Evolutionary conservation across 2,888 invertebrate species (phyloP).

Genomic region (Odontocolon sp.): DNA sequence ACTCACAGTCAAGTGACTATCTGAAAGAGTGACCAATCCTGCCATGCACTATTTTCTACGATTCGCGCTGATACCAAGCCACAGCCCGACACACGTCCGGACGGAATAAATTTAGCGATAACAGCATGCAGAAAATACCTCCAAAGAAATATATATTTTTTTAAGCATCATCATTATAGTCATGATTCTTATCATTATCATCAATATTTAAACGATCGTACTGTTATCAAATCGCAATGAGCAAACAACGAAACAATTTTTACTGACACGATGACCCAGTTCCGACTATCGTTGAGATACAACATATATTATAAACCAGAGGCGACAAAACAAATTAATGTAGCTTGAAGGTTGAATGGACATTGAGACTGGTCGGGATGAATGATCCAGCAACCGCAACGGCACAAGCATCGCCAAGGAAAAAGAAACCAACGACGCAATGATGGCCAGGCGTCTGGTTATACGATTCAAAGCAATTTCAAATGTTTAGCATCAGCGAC

Average conservation of each 20-base stretch:
- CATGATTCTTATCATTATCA: too few species aligned
- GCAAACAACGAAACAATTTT: constrained; percentile 4
- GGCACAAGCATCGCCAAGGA: constrained; percentile 7
- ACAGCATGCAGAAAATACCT: too few species aligned
- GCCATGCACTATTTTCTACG: not conserved
- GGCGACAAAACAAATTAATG: constrained; percentile 49
- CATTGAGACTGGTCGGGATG: constrained; percentile 59
- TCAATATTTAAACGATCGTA: too few species aligned
- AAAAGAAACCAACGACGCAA: not conserved
- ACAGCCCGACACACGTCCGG: not conserved
- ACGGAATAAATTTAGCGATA: too few species aligned
- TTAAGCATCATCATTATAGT: too few species aligned
- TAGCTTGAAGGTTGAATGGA: constrained; percentile 58
- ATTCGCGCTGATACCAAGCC: not conserved
- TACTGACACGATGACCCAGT: constrained; percentile 44
- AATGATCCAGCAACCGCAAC: constrained; percentile 39
- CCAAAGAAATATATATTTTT: not conserved
- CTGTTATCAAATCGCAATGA: too few species aligned
- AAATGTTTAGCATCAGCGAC: constrained; percentile 24
- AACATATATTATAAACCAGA: not conserved
- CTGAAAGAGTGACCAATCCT: not conserved
- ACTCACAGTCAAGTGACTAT: not conserved
- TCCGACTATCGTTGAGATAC: constrained; percentile 1
- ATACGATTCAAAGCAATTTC: constrained; percentile 18
- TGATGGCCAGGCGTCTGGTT: not conserved